A percentile compares a stretch with the other conserved stretches of the same genome.
These are phyloP conservation scores for Myiopsitta monachus DNA, from an alignment of 2,113 vertebrate genomes.

Conservation along the genomic window DNA sequence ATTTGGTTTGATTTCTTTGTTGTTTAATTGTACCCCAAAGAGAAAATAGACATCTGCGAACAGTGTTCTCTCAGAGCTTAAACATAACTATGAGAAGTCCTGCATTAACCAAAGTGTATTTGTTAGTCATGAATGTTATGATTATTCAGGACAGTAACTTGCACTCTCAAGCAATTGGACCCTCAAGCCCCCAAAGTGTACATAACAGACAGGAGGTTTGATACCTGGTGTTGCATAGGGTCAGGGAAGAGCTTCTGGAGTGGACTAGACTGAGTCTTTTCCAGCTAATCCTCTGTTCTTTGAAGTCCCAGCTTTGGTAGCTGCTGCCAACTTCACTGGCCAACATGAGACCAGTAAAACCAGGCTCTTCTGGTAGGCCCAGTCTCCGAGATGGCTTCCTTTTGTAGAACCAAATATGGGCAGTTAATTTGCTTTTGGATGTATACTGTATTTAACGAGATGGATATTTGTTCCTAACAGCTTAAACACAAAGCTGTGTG, in stretches of 20 bases:
- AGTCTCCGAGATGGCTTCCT: not conserved
- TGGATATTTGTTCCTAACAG: constrained; percentile 20
- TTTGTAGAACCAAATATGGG: constrained; percentile 26
- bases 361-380: constrained; percentile 3
- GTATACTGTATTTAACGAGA: not conserved
- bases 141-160: not conserved
- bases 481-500: not conserved
- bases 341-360: constrained; percentile 48
- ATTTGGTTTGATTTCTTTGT: not conserved
- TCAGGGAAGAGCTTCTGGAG: not conserved
- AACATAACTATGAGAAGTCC: not conserved
- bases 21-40: not conserved
- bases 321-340: constrained; percentile 24
- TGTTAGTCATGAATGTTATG: not conserved
- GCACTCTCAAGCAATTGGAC: not conserved
- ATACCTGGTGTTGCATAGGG: not conserved
- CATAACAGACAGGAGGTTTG: not conserved
- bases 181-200: not conserved
- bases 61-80: not conserved
- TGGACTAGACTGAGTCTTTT: not conserved
- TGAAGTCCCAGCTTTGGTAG: constrained; percentile 6
- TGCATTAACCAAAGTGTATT: not conserved
- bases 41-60: not conserved
- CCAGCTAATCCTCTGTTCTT: not conserved
- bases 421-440: not conserved